phyloP scores from a whole-genome alignment of 2,797 vertebrate species.

The Tangara arthus region DNA sequence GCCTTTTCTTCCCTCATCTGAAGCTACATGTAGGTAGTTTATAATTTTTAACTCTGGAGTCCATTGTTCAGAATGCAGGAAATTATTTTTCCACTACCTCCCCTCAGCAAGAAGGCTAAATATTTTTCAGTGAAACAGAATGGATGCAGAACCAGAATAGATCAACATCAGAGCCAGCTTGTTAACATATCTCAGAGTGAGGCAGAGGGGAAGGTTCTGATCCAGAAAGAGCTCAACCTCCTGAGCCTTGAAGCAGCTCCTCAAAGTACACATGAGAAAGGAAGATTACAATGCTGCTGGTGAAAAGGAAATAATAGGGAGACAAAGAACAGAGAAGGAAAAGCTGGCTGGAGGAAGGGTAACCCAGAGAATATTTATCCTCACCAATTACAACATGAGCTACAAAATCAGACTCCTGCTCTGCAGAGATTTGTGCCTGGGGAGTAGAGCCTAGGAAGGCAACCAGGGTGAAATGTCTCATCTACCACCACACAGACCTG shows the following conservation, averaged over 20 bases:
- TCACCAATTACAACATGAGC: background rate
- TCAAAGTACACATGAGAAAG: background rate
- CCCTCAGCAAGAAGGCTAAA: background rate
- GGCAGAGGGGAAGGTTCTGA: background rate
- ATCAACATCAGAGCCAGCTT: background rate
- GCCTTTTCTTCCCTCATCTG: background rate
- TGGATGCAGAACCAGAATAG: background rate
- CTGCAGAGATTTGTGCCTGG: background rate
- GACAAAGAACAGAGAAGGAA: background rate
- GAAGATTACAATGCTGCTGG: background rate
- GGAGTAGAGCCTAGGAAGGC: background rate
- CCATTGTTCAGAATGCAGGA: background rate
- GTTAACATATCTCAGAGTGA: background rate
- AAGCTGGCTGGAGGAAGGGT: background rate
- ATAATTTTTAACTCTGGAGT: background rate
- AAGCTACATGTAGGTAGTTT: background rate
- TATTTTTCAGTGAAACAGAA: background rate
- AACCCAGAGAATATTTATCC: background rate
- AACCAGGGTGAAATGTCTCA: background rate
- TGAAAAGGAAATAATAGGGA: background rate
- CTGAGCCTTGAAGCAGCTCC: background rate
- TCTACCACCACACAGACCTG: background rate
- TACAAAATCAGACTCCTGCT: background rate
- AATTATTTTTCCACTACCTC: constrained; percentile 10
- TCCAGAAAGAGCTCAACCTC: background rate